Evolutionary conservation across 2,888 invertebrate genomes (phyloP).

Genomic region (Willowsia nigromaculata): DNA sequence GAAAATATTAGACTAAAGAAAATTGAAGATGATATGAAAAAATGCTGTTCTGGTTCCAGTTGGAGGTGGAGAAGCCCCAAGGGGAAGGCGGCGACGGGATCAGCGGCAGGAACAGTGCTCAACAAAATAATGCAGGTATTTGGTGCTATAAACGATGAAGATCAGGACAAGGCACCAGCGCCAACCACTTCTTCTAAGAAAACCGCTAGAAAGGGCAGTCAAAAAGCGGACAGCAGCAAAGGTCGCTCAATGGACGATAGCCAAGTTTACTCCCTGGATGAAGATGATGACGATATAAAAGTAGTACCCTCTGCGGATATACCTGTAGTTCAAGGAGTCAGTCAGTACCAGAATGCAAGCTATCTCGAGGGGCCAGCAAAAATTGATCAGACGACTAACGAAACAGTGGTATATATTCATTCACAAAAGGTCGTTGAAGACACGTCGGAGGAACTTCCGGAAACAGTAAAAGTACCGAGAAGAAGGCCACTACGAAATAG

Average conservation of each 20-base stretch:
- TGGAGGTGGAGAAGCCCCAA: slow-evolving; percentile 61
- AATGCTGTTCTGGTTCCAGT: slow-evolving; percentile 62
- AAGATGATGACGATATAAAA: not conserved
- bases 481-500: not conserved
- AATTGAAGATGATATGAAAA: slow-evolving; percentile 67
- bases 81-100: not conserved
- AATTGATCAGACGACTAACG: not conserved
- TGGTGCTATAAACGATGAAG: slow-evolving; percentile 12
- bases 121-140: slow-evolving; percentile 60
- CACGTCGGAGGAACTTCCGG: not conserved
- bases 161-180: not conserved
- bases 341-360: not conserved
- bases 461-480: not conserved
- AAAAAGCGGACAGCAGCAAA: not conserved
- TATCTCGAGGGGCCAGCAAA: not conserved
- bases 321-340: not conserved
- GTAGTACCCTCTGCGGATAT: not conserved
- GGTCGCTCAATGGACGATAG: not conserved
- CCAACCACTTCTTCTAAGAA: not conserved
- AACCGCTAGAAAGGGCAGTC: not conserved
- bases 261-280: not conserved
- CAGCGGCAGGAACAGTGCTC: slow-evolving; percentile 36
- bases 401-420: slow-evolving; percentile 18
- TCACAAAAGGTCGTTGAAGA: not conserved
- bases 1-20: slow-evolving; percentile 55